Conservation (phyloP, 2,113 vertebrate species). For the Dunckerocampus dactyliophorus region DNA sequence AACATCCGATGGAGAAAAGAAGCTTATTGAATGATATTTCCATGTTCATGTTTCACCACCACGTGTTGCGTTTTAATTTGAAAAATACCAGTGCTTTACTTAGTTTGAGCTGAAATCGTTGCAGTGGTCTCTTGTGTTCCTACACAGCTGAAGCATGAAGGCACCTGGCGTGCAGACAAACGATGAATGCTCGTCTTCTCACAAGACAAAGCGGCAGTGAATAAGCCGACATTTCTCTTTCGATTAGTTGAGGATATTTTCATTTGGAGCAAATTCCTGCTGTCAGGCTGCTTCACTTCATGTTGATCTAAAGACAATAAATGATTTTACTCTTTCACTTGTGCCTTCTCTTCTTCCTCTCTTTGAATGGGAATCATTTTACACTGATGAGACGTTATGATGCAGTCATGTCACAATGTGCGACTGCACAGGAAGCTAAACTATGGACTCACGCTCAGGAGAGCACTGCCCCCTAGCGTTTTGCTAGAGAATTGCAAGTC, state of each 20-base stretch:
- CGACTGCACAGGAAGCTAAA: too few species aligned
- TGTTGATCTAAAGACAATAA: conserved; percentile 68
- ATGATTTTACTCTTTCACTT: conserved; percentile 35
- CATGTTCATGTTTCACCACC: conserved; percentile 21
- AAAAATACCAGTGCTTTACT: conserved; percentile 16
- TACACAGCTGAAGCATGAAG: conserved; percentile 35
- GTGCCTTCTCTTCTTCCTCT: conserved; percentile 16
- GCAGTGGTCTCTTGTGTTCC: conserved; percentile 2
- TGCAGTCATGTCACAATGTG: too few species aligned
- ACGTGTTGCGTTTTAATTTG: conserved; percentile 21
- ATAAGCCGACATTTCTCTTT: conserved; percentile 63
- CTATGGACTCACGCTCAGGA: too few species aligned
- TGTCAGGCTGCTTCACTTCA: conserved; percentile 69
- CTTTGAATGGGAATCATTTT: background rate
- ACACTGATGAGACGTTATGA: too few species aligned
- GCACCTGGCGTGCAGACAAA: conserved; percentile 77
- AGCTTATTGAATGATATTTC: conserved; percentile 1
- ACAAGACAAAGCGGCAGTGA: conserved; percentile 52
- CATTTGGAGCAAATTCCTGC: conserved; percentile 67
- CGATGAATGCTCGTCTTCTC: conserved; percentile 61
- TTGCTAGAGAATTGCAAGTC: too few species aligned
- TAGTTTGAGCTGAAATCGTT: conserved; percentile 21
- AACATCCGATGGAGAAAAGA: too few species aligned
- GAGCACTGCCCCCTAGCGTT: too few species aligned
- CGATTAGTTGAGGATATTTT: conserved; percentile 55